These are phyloP conservation scores for Prosopocoilus inquinatus DNA, from an alignment of 2,888 invertebrate genomes.

Conservation along the genomic window DNA sequence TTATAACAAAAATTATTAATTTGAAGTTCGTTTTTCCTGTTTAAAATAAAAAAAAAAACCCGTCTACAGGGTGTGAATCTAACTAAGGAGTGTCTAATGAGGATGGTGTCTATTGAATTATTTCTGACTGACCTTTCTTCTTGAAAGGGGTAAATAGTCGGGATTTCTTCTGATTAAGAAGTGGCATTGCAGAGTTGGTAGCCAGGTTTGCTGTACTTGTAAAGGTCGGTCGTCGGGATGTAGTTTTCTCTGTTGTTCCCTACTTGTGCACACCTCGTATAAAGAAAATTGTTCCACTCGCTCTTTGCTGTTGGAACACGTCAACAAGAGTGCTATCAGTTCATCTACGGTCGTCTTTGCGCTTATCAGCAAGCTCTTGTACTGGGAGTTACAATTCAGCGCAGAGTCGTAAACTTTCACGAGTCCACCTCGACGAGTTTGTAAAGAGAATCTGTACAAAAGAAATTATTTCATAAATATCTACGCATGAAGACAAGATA, in stretches of 20 bases:
- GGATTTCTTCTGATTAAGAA: conserved; percentile 81
- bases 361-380: conserved; percentile 87
- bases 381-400: conserved; percentile 87
- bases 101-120: not conserved
- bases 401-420: conserved; percentile 91
- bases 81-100: not conserved
- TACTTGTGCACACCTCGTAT: conserved; percentile 75
- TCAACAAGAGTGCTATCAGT: conserved; percentile 77
- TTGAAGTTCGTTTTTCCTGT: too few relatives aligned
- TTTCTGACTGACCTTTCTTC: conserved; percentile 50
- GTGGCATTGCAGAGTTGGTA: conserved; percentile 67
- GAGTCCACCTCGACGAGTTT: conserved; percentile 85
- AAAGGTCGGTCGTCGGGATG: conserved; percentile 85
- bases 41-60: not conserved
- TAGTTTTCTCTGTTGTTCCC: conserved; percentile 84
- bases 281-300: conserved; percentile 83
- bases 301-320: conserved; percentile 81
- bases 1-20: not conserved
- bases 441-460: conserved; percentile 73
- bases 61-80: too few relatives aligned
- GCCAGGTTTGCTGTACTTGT: conserved; percentile 75
- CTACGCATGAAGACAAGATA: not conserved
- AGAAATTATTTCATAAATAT: not conserved
- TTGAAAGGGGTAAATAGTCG: conserved; percentile 65
- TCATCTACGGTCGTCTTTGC: conserved; percentile 88